phyloP scores from a whole-genome alignment of 1,140 invertebrate genomes.

The Laupala kohalensis region DNA sequence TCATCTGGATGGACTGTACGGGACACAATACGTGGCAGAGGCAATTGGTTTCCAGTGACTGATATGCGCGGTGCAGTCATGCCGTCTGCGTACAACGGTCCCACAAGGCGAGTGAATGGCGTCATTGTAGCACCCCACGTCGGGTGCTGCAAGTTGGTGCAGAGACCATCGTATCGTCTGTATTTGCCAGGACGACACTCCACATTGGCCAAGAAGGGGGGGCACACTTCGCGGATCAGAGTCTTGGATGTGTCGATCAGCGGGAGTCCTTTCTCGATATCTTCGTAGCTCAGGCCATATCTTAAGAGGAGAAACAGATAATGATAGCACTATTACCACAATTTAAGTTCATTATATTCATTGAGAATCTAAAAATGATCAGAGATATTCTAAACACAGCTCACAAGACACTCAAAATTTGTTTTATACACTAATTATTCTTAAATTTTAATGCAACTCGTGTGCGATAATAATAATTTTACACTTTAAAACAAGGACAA shows the following conservation, averaged over 20 bases:
- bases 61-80: constrained; percentile 68
- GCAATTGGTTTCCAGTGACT: constrained; percentile 55
- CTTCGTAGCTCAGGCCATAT: constrained; percentile 69
- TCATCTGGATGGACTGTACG: constrained; percentile 82
- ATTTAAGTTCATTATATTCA: too few relatives aligned
- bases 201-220: constrained; percentile 72
- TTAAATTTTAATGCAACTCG: too few relatives aligned
- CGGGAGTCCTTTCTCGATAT: constrained; percentile 75
- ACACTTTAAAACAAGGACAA: too few relatives aligned
- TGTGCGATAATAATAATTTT: too few relatives aligned
- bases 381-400: too few relatives aligned
- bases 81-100: constrained; percentile 65
- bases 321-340: too few relatives aligned
- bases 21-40: constrained; percentile 69
- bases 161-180: constrained; percentile 76
- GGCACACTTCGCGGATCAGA: constrained; percentile 72
- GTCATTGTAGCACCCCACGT: constrained; percentile 79
- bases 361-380: too few relatives aligned
- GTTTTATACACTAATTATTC: too few relatives aligned
- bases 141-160: constrained; percentile 83
- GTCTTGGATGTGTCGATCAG: constrained; percentile 83
- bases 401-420: too few relatives aligned
- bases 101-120: constrained; percentile 66
- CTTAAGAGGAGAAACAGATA: too few relatives aligned
- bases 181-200: constrained; percentile 84